Base-by-base conservation (phyloP, 2,797 vertebrate genomes). In the Neostethus bicornis region DNA sequence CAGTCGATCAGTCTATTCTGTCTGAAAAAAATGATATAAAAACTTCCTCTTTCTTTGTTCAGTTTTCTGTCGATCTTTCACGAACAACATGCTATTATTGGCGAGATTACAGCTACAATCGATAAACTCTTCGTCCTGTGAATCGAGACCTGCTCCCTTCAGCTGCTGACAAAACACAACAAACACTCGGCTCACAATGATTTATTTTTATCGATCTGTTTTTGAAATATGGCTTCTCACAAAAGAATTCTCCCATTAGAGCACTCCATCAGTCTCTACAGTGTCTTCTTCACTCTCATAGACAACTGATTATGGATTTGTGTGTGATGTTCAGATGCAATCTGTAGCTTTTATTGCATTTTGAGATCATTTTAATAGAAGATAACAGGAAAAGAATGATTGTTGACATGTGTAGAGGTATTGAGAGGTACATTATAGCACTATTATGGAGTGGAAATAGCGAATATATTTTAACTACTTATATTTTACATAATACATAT, bases 201-300 rank as follows among this genome's bases (percentile, higher is more conserved):
- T 61, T 44, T 51, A 20, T 51, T 65, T 35, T 20, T 24, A 73
- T 61, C 35, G 37, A 61, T 59, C 13, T 61, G 46, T 53, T 54
- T 53, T 55, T 47, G 7, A 57, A 52, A 31, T 38, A 2, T 32
- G 1, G 34, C 16, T 61, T 47, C 32, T 39, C 21, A 21, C 35
- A 51, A n/a, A 13, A 17, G 17, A 19, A 52, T 55, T 13, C 8
- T 23, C n/a, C 25, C 42, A 42, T 13, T 4, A 7, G n/a, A 44
- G 14, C 17, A 20, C 16, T 20, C 21, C 6, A 38, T 38, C 39
- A 49, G 17, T 57, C 12, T 31, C 35, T 8, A 13, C 10, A 39
- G 21, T 45, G n/a, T n/a, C n/a, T 37, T 19, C 14, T 17, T 19
- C 42, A 23, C 37, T 29, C 38, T 51, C 19, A 20, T 8, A 0